These are phyloP conservation scores for Lithosia quadra DNA, from an alignment of 2,888 invertebrate genomes.

Conservation along the genomic window DNA sequence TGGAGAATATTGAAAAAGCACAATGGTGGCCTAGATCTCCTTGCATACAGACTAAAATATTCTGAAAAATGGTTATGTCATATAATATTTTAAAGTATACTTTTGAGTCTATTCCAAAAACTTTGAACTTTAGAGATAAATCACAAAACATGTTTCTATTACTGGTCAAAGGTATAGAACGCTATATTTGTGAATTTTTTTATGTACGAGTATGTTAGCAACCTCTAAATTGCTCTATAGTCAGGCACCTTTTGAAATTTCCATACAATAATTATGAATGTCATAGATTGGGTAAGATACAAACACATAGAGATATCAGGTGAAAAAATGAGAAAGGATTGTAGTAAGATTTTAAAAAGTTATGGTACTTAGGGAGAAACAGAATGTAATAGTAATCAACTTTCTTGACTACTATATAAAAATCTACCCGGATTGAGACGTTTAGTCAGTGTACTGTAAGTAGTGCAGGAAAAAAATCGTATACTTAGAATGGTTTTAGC, in stretches of 20 bases:
- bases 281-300: no score
- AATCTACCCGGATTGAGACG: neutral
- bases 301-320: no score
- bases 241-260: neutral
- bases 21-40: neutral
- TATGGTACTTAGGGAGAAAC: neutral
- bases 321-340: neutral
- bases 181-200: no score
- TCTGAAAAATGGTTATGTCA: neutral
- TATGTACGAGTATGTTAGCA: neutral
- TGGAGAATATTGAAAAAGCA: slow-evolving; percentile 12
- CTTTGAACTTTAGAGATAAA: no score
- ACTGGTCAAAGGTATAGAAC: no score
- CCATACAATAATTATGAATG: neutral
- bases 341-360: no score
- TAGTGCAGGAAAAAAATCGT: neutral
- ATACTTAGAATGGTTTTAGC: neutral
- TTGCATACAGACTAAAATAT: neutral
- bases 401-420: neutral
- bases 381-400: neutral
- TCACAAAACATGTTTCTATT: no score
- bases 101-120: no score
- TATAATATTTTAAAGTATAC: neutral
- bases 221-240: neutral
- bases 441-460: neutral